These are phyloP conservation scores for Pheucticus melanocephalus DNA, from an alignment of 2,113 vertebrate genomes.

Conservation along the genomic window DNA sequence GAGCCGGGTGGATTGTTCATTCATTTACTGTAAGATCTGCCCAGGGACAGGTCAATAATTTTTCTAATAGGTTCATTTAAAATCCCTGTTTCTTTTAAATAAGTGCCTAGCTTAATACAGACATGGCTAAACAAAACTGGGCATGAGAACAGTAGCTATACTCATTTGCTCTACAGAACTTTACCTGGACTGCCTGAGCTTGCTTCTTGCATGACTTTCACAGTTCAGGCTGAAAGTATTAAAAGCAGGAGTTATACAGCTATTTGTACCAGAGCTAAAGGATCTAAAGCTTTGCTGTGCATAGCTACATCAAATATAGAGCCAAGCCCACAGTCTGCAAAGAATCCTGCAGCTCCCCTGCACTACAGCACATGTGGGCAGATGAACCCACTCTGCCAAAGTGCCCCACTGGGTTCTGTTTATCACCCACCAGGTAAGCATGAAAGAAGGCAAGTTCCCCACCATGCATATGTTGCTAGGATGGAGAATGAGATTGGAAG, in stretches of 20 bases:
- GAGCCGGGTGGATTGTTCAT: background rate
- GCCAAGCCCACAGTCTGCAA: background rate
- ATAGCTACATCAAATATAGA: background rate
- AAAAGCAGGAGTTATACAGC: background rate
- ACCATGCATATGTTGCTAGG: background rate
- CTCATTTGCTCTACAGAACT: background rate
- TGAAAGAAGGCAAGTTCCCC: background rate
- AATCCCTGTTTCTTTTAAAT: background rate
- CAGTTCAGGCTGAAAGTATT: background rate
- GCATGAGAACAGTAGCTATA: background rate
- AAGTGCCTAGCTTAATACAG: background rate
- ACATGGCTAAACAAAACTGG: background rate
- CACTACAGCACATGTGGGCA: background rate
- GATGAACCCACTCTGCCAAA: background rate
- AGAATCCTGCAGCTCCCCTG: background rate
- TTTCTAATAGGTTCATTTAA: background rate
- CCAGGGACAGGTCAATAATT: background rate
- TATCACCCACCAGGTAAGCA: background rate
- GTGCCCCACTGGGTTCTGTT: background rate
- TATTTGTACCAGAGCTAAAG: background rate
- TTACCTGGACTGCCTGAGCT: background rate
- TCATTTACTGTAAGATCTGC: background rate
- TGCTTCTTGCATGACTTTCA: background rate
- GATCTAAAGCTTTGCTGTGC: background rate
- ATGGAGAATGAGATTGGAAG: background rate